These are phyloP conservation scores for Ericerus pela DNA, from an alignment of 1,140 invertebrate species.

Conservation along the genomic window DNA sequence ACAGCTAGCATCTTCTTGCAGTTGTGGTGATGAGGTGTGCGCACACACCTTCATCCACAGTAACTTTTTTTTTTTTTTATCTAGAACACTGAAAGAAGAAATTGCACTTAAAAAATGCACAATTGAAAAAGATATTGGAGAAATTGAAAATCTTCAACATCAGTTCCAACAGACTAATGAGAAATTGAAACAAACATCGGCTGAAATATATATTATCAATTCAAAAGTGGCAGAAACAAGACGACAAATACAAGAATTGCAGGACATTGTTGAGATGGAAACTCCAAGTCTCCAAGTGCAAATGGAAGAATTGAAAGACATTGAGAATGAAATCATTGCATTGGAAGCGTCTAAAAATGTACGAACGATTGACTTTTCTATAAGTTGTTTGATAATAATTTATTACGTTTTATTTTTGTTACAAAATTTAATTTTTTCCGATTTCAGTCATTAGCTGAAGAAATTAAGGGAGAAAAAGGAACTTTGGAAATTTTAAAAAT, in stretches of 20 bases:
- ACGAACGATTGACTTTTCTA: not conserved
- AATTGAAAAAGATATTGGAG: not conserved
- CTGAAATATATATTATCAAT: too few relatives aligned
- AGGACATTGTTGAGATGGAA: not conserved
- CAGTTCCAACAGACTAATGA: too few relatives aligned
- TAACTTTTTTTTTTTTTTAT: not conserved
- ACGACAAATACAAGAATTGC: not conserved
- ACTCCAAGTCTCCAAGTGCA: not conserved
- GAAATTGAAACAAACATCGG: too few relatives aligned
- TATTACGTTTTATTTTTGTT: not conserved
- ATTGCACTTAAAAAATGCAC: not conserved
- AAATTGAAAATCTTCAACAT: not conserved
- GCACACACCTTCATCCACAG: too few relatives aligned
- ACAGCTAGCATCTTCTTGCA: too few relatives aligned
- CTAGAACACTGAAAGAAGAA: not conserved
- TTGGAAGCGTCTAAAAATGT: constrained; percentile 3
- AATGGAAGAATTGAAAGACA: not conserved
- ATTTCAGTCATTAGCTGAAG: too few relatives aligned
- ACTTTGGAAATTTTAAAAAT: too few relatives aligned
- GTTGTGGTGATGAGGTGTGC: too few relatives aligned
- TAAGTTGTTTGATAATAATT: not conserved
- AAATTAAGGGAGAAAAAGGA: too few relatives aligned
- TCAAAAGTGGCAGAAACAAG: not conserved
- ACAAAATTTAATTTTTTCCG: too few relatives aligned
- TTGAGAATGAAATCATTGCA: not conserved